phyloP scores from a whole-genome alignment of 2,113 vertebrate species.

The Coturnix japonica region DNA sequence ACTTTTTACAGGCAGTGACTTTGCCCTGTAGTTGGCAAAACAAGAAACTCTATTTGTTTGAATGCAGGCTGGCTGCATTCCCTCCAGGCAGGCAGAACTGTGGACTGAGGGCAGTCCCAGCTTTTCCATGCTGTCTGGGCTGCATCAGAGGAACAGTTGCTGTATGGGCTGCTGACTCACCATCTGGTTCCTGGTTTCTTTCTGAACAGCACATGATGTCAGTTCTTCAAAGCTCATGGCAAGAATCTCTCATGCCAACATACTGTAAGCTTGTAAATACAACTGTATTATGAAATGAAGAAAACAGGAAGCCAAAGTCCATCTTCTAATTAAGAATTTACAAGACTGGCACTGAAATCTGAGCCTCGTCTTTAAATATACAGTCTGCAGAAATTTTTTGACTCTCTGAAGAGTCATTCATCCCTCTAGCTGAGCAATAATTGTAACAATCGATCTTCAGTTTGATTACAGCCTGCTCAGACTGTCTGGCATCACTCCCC shows the following conservation, averaged over 20 bases:
- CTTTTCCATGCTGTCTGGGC: background rate
- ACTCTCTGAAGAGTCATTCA: background rate
- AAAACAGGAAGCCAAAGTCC: background rate
- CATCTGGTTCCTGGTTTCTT: constrained; percentile 20
- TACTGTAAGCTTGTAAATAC: background rate
- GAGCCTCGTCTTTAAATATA: background rate
- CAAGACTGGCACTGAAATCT: background rate
- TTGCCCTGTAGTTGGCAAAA: constrained; percentile 42
- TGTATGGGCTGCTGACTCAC: background rate
- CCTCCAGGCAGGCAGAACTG: background rate
- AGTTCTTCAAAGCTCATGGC: constrained; percentile 7
- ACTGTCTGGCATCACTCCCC: background rate
- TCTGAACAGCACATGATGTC: background rate
- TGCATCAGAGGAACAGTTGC: background rate
- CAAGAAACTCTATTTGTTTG: background rate
- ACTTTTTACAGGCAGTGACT: constrained; percentile 36
- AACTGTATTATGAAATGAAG: background rate
- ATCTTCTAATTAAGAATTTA: background rate
- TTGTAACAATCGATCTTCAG: background rate
- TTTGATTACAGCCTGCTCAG: background rate
- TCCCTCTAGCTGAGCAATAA: background rate
- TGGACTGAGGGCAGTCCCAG: background rate
- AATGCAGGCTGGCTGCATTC: background rate
- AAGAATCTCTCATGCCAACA: background rate
- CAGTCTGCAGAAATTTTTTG: background rate